Base-by-base conservation (phyloP, 2,113 vertebrate genomes). In the Scomber colias region DNA sequence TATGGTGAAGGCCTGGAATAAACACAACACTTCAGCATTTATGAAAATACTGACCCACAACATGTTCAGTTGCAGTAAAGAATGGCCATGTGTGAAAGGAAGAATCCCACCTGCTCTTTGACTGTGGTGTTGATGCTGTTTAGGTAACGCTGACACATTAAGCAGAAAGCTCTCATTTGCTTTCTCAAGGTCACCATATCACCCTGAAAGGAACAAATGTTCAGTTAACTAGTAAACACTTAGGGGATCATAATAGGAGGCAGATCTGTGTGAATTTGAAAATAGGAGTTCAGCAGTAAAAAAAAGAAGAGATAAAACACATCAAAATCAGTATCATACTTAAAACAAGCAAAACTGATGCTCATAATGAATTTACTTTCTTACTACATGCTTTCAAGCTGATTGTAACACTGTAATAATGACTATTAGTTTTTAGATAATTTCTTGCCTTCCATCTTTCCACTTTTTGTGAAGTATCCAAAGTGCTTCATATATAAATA, bases 111-210 rank as follows among this genome's bases (percentile, higher is more conserved):
- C 97, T 99, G 98, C 86, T 99, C 98, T 90, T 99, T 99, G 68
- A 99, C 97, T 87, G 97, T 94, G 68, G 96, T 98, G 95, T 97
- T 98, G 93, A 99, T 95, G 78, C 97, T 98, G 90, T 95, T 97
- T 77, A 99, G 93, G 93, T 98, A 99, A 90, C 97, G 97, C 92
- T 99, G 98, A 91, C 97, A 99, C 89, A 99, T 97, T 90, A 99
- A 95, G 91, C 96, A 98, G 92, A 98, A 99, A 61, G 97, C 97
- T 88, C 97, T 96, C 96, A 98, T 97, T 89, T 99, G 97, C 85
- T 97, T 99, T 93, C 97, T 97, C 61, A 99, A 90, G 54, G 95
- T 97, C 48, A 96, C 92, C 92, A 97, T 94, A 45, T 99, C 97
- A 71, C 97, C 96, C 98, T 99, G 77, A 82, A 60, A 63, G n/a